Base-by-base conservation (phyloP, 2,888 invertebrate species). In the Drosophila peninsularis region DNA sequence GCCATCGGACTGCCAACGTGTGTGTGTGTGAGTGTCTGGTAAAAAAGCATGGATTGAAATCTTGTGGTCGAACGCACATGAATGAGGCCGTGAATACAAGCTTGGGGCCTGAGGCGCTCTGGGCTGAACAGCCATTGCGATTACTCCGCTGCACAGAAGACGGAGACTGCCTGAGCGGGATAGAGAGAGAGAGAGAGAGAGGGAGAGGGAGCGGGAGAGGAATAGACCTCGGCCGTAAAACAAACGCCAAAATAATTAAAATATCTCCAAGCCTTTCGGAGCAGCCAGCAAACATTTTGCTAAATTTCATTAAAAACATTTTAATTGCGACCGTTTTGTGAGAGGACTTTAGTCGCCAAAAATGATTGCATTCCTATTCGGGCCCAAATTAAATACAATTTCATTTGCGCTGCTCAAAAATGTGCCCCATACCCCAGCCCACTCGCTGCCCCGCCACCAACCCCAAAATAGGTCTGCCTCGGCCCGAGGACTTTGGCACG, bases 301-400 rank as follows among this genome's bases (percentile, higher is more conserved):
- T 62, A 71, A 88, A 85, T 86, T 86, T 86, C 86, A 86, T 88
- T 89, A 79, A 88, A 78, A 88, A 84, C 84, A 88, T 88, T 88
- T 89, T 89, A 88, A 88, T 89, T 89, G 75, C 88, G 77, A 55
- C 68, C 78, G 80, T 80, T 84, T 82, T 87, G 82, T 63, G 67
- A 50, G 21, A 52, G 45, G 58, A 71, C 75, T 82, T 82, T 79
- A 65, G 73, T 75, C 72, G 37, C 58, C 66, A 41, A 76, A 76
- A 72, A 82, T 83, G 68, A 83, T 88, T 81, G 86, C 85, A 82
- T 82, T 82, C 81, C 74, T 71, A 78, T 78, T 80, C 67, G 58
- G 61, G 62, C 63, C 47, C 65, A 74, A 83, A 80, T 76, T 47
- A 83, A 88, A 88, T 76, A 86, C 80, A 76, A 77, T 86, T 88